A percentile compares a stretch with the other conserved stretches of the same genome.
Evolutionary conservation across 2,797 vertebrate genomes (phyloP).

Genomic region (Neosilurus hyrtlii): DNA sequence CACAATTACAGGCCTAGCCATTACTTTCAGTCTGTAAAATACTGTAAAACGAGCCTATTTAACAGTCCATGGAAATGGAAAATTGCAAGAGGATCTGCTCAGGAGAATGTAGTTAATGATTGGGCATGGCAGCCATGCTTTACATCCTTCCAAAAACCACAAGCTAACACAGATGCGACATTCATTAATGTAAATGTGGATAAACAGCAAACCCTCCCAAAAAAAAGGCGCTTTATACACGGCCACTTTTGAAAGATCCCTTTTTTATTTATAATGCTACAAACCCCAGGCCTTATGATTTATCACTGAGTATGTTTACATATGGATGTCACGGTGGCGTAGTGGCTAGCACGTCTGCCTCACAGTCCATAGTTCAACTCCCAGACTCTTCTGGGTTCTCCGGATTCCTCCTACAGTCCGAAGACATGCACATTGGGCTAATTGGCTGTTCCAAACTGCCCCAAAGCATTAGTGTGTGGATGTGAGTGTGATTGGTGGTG

Average conservation of each 20-base stretch:
- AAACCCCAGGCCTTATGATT: neutral
- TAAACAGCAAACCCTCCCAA: no score
- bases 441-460: no score
- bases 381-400: no score
- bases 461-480: no score
- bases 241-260: neutral
- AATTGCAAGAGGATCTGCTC: slow-evolving; percentile 17
- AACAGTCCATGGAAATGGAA: slow-evolving; percentile 34
- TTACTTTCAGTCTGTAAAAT: slow-evolving; percentile 34
- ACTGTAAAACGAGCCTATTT: slow-evolving; percentile 35
- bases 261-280: neutral
- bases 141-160: neutral
- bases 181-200: slow-evolving; percentile 41
- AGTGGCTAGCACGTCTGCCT: no score
- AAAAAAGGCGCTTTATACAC: neutral
- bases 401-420: no score
- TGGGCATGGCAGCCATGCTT: slow-evolving; percentile 6
- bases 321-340: no score
- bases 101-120: slow-evolving; percentile 16
- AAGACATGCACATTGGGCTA: no score
- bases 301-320: no score
- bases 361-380: no score
- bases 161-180: slow-evolving; percentile 34
- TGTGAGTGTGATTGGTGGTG: no score
- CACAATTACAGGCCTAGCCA: neutral